phyloP scores from a whole-genome alignment of 1,140 invertebrate species.

The Heliothis virescens region DNA sequence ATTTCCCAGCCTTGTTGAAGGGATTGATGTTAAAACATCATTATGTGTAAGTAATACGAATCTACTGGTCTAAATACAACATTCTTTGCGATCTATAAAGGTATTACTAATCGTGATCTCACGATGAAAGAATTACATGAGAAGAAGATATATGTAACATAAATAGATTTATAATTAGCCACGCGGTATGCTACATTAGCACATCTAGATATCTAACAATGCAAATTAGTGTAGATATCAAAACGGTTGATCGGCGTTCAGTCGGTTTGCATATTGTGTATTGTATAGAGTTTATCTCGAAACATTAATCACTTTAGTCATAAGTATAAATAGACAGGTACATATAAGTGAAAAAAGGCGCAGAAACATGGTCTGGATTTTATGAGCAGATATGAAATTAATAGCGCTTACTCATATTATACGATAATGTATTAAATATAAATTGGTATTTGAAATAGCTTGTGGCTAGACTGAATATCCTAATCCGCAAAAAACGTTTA shows the following conservation, averaged over 20 bases:
- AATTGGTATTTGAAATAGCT: neutral
- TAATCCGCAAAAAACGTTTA: too few relatives aligned
- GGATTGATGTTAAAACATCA: too few relatives aligned
- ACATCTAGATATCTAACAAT: constrained; percentile 49
- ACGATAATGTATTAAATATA: constrained; percentile 23
- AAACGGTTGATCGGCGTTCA: constrained; percentile 46
- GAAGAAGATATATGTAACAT: constrained; percentile 10
- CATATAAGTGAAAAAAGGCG: constrained; percentile 5
- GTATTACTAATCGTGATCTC: too few relatives aligned
- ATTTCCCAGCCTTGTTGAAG: too few relatives aligned
- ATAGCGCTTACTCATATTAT: constrained; percentile 33
- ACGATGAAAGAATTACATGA: neutral
- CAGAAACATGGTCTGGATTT: constrained; percentile 39
- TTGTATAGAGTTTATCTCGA: constrained; percentile 46
- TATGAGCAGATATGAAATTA: constrained; percentile 42
- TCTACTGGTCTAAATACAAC: too few relatives aligned
- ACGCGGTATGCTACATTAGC: constrained; percentile 29
- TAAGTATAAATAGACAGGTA: constrained; percentile 39
- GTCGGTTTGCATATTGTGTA: constrained; percentile 48
- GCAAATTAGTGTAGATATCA: constrained; percentile 49
- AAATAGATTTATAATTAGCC: constrained; percentile 19
- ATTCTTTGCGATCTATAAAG: too few relatives aligned
- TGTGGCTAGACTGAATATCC: neutral
- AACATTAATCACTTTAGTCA: constrained; percentile 47
- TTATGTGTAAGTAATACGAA: too few relatives aligned